Percentiles rank a stretch among this genome's conserved stretches.
These are phyloP conservation scores for Microcebus jonahi DNA, from an alignment of 2,113 vertebrate genomes.

Conservation along the genomic window DNA sequence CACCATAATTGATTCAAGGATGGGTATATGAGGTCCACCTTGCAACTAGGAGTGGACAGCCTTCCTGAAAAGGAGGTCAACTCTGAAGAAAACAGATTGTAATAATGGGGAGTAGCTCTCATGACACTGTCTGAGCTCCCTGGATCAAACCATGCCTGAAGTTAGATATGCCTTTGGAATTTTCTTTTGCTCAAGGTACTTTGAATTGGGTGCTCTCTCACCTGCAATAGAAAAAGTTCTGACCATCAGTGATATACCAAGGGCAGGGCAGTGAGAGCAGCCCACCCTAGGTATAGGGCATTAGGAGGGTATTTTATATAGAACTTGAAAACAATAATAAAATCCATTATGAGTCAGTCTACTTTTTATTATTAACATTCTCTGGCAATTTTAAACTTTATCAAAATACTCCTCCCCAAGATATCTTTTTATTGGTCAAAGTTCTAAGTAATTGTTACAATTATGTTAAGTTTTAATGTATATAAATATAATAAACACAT, in stretches of 20 bases:
- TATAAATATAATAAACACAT: neutral
- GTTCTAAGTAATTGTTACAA: neutral
- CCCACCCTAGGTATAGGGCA: neutral
- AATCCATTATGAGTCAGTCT: neutral
- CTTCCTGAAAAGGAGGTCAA: neutral
- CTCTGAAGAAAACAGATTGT: neutral
- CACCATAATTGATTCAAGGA: neutral
- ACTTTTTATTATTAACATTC: slow-evolving; percentile 5
- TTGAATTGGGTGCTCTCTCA: neutral
- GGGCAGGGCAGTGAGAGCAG: neutral
- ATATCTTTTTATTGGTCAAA: slow-evolving; percentile 2
- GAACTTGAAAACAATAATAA: slow-evolving; percentile 35
- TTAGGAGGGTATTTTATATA: neutral
- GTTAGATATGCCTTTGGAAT: neutral
- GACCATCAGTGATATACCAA: neutral
- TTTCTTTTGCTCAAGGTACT: slow-evolving; percentile 11
- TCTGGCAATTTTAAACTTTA: slow-evolving; percentile 1
- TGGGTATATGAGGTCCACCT: neutral
- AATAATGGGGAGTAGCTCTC: neutral
- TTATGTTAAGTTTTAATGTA: neutral
- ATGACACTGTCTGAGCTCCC: neutral
- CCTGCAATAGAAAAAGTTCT: neutral
- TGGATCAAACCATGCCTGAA: neutral
- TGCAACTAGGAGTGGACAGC: neutral
- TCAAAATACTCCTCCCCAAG: neutral